These are phyloP conservation scores for Ctenopoma kingsleyae DNA, from an alignment of 2,797 vertebrate species.

Conservation along the genomic window DNA sequence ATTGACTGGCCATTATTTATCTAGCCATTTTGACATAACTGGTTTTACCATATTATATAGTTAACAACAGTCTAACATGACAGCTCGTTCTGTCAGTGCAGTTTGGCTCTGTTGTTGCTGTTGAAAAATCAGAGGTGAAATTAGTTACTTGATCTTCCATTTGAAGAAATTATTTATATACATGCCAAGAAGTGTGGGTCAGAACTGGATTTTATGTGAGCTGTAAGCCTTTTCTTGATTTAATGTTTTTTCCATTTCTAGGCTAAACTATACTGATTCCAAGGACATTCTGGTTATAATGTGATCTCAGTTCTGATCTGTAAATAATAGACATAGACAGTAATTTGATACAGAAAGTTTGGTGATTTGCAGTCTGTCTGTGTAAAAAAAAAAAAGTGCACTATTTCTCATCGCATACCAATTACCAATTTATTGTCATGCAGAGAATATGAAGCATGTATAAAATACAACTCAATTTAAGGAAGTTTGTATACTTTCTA, in stretches of 20 bases:
- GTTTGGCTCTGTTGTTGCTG: too few relatives aligned
- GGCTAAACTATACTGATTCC: too few relatives aligned
- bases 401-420: neutral
- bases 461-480: neutral
- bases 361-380: neutral
- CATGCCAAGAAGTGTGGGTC: neutral
- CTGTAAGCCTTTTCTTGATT: neutral
- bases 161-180: too few relatives aligned
- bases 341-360: neutral
- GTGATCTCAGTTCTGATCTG: neutral
- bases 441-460: neutral
- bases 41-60: slow-evolving; percentile 32
- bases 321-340: neutral
- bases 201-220: neutral
- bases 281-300: too few relatives aligned
- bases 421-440: too few relatives aligned
- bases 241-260: neutral
- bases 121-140: too few relatives aligned
- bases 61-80: neutral
- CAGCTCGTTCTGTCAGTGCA: too few relatives aligned
- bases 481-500: neutral
- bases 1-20: slow-evolving; percentile 47
- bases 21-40: slow-evolving; percentile 19
- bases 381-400: neutral
- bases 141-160: slow-evolving; percentile 6